A percentile compares a stretch with the other conserved stretches of the same genome.
Conservation (phyloP, 37 sponge, comb jelly and placozoan genomes). For the Ianthella basta region DNA sequence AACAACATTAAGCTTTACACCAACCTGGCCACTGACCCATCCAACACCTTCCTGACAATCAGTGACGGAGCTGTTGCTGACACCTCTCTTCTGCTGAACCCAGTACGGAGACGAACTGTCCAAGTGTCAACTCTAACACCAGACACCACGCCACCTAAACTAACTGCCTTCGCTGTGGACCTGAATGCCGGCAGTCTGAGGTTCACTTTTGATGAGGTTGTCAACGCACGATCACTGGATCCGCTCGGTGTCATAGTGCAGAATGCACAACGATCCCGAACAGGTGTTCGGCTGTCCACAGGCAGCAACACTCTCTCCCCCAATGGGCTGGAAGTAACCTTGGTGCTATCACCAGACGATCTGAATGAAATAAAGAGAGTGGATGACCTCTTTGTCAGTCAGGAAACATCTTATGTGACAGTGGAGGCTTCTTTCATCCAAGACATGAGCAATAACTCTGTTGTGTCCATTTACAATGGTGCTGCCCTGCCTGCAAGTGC, state of each 20-base stretch:
- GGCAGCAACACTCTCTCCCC: constrained; percentile 46
- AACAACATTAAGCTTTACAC: constrained; percentile 72
- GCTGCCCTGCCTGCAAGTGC: constrained; percentile 54
- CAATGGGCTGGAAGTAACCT: constrained; percentile 62
- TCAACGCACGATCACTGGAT: constrained; percentile 62
- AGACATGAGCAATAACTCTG: constrained; percentile 81
- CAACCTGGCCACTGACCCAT: constrained; percentile 53
- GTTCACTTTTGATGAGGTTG: constrained; percentile 80
- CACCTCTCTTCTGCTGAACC: constrained; percentile 51
- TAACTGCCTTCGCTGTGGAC: constrained; percentile 67
- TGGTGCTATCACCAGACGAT: constrained; percentile 67
- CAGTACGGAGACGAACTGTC: constrained; percentile 44
- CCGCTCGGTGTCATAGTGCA: constrained; percentile 67
- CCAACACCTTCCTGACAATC: constrained; percentile 76
- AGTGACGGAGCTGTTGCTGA: constrained; percentile 52
- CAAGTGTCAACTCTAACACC: constrained; percentile 34
- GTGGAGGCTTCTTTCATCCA: constrained; percentile 49
- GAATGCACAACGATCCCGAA: constrained; percentile 75
- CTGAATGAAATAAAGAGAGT: constrained; percentile 87
- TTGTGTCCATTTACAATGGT: constrained; percentile 69
- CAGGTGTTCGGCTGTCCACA: constrained; percentile 65
- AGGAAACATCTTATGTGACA: constrained; percentile 71
- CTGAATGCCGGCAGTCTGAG: constrained; percentile 67
- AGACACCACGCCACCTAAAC: constrained; percentile 61
- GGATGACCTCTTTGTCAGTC: constrained; percentile 59